Evolutionary conservation across 2,113 vertebrate species (phyloP), one percentile per base, ranked within the genome.

Genomic region (Romanogobio albipinnatus): DNA sequence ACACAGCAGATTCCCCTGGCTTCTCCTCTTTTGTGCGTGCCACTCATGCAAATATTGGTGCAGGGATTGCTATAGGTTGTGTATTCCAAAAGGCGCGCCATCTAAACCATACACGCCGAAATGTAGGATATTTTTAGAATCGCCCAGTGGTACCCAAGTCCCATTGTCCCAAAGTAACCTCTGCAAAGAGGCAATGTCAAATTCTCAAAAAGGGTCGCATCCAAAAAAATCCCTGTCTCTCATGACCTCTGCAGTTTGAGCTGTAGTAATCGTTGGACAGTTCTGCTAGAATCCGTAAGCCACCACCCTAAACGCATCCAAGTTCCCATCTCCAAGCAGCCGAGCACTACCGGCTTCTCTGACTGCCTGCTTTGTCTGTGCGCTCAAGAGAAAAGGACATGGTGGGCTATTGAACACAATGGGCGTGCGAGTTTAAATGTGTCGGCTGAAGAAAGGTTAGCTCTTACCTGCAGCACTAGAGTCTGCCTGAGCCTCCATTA

Each of bases 401-500:
- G 1, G 3, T 8, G 15, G 61, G n/a, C 56, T 45, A 26, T 79
- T 66, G 58, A 56, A 80, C 53, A 47, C 33, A 59, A 15, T 74
- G 36, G 45, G 39, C 56, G 64, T 79, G 56, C 19, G 47, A 9
- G 74, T 71, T 26, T 83, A 47, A 26, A 84, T 81, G 81, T 22
- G 36, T 22, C 19, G 58, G 70, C 74, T 82, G 68, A 83, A 75
- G 56, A 78, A 53, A n/a, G 64, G 77, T 84, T 68, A n/a, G 51
- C 82, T 84, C 85, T 88, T 88, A 88, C 87, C 87, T 88, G 85
- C 87, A 86, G 73, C 78, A 78, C 85, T 77, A 68, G 85, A 86
- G 82, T 86, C 82, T 86, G 77, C 82, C 78, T 88, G 85, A 86
- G 82, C 85, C 87, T 88, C 87, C 87, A 88, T 88, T 84, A 82